These are phyloP conservation scores for Chironomus tepperi DNA, from an alignment of 1,140 invertebrate genomes.

Conservation along the genomic window DNA sequence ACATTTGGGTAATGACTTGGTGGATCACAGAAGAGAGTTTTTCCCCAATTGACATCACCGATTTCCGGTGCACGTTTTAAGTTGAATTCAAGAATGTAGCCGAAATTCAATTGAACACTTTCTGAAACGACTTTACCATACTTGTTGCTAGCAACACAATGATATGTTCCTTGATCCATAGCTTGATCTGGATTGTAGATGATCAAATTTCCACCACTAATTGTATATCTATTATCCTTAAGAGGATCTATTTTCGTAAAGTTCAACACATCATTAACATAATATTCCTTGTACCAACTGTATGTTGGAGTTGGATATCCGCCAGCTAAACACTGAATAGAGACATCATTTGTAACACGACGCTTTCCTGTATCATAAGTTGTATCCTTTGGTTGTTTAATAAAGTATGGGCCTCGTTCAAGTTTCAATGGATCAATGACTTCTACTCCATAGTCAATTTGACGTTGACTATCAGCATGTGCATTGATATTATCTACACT, in stretches of 20 bases:
- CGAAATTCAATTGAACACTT: conserved; percentile 79
- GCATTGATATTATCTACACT: conserved; percentile 47
- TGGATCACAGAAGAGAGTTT: conserved; percentile 87
- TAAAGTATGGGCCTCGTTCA: conserved; percentile 79
- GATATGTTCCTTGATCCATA: conserved; percentile 76
- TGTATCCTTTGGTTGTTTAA: conserved; percentile 69
- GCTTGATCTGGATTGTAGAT: conserved; percentile 77
- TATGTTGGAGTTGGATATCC: conserved; percentile 87
- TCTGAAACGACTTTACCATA: conserved; percentile 84
- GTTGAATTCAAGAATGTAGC: conserved; percentile 87
- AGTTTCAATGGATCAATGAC: conserved; percentile 66
- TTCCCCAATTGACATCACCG: conserved; percentile 88
- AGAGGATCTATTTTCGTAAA: conserved; percentile 69
- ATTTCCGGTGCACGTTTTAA: conserved; percentile 71
- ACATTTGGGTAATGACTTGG: conserved; percentile 78
- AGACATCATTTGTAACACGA: conserved; percentile 60
- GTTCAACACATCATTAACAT: conserved; percentile 64
- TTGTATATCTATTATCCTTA: conserved; percentile 62
- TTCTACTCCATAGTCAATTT: conserved; percentile 73
- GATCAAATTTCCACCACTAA: conserved; percentile 84
- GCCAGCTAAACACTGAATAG: conserved; percentile 72
- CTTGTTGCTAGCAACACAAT: conserved; percentile 82
- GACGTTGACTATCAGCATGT: conserved; percentile 59
- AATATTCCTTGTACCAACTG: conserved; percentile 85
- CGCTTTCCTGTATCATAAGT: conserved; percentile 75